These are phyloP conservation scores for Thryonomys swinderianus DNA, from an alignment of 2,113 vertebrate species.

Conservation along the genomic window DNA sequence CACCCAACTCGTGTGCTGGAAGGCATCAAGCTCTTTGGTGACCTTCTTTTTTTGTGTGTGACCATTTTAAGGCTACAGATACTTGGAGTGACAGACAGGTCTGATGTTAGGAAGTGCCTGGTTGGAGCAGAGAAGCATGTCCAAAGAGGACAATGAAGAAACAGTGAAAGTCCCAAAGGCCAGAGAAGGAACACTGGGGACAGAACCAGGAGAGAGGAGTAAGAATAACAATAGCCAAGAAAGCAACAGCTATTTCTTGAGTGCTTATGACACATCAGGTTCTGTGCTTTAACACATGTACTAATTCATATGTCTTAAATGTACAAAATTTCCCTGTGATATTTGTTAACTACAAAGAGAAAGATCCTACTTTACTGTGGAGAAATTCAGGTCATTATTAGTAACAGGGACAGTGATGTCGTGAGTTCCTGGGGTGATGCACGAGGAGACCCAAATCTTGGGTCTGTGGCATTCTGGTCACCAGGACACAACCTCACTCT, in stretches of 20 bases:
- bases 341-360: constrained; percentile 44
- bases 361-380: neutral
- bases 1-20: neutral
- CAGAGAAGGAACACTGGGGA: neutral
- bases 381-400: neutral
- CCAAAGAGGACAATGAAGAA: neutral
- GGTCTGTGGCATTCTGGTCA: neutral
- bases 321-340: neutral
- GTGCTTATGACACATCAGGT: neutral
- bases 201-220: neutral
- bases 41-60: neutral
- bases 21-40: neutral
- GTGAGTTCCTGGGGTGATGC: neutral
- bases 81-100: neutral
- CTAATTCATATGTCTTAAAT: neutral
- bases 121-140: neutral
- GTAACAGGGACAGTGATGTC: neutral
- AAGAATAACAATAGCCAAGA: neutral
- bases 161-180: neutral
- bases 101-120: neutral
- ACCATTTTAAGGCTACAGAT: neutral
- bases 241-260: neutral
- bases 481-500: neutral
- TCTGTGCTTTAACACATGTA: neutral
- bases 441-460: neutral